Evolutionary conservation across 37 sponge, comb jelly and placozoan species (phyloP).

Genomic region (Oopsacas minuta): DNA sequence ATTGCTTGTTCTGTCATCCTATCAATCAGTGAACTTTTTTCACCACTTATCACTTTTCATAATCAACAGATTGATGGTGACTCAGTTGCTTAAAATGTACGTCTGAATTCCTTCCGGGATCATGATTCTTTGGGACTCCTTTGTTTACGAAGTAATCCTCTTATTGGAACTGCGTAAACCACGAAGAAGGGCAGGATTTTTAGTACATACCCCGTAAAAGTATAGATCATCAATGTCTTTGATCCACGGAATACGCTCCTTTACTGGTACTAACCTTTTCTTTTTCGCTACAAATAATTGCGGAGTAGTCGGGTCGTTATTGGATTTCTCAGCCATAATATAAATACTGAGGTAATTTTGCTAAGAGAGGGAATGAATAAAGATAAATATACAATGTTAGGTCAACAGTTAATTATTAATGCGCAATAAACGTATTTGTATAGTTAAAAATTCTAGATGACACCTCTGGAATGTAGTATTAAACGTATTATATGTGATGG

Average conservation of each 20-base stretch:
- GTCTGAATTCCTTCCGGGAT: background rate
- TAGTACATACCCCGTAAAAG: background rate
- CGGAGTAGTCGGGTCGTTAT: too few species aligned
- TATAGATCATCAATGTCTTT: background rate
- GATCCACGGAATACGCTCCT: background rate
- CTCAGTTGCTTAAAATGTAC: background rate
- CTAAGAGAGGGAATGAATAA: too few species aligned
- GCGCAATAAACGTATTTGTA: too few species aligned
- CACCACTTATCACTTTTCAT: background rate
- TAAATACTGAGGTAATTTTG: too few species aligned
- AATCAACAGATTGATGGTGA: background rate
- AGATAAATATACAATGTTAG: too few species aligned
- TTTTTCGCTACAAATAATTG: background rate
- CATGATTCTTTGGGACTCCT: background rate
- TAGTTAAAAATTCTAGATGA: too few species aligned
- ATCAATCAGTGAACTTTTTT: background rate
- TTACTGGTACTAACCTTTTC: background rate
- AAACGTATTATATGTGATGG: too few species aligned
- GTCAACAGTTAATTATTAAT: too few species aligned
- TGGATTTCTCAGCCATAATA: too few species aligned
- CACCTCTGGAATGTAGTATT: too few species aligned
- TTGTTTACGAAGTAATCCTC: background rate
- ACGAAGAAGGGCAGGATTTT: background rate
- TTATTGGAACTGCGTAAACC: background rate
- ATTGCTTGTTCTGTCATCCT: constrained; percentile 1